Conservation (phyloP, 2,113 vertebrate genomes). For the Esox niger region DNA sequence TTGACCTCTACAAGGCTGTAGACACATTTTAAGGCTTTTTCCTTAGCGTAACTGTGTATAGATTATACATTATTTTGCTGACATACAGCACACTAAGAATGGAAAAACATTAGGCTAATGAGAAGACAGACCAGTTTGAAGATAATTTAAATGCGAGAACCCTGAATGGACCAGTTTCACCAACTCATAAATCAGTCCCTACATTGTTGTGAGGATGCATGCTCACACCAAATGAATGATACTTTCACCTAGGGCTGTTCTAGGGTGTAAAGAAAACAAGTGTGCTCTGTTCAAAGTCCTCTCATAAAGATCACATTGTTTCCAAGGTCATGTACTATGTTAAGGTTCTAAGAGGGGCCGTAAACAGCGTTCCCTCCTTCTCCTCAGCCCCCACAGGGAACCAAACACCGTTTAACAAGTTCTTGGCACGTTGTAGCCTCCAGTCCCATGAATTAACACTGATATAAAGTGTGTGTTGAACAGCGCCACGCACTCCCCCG, state of each 20-base stretch:
- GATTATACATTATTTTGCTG: not conserved
- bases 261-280: constrained; percentile 47
- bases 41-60: too few relatives aligned
- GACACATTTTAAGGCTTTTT: not conserved
- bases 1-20: not conserved
- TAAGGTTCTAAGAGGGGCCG: constrained; percentile 57
- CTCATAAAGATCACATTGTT: constrained; percentile 53
- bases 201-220: not conserved
- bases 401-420: constrained; percentile 27
- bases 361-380: constrained; percentile 42
- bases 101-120: too few relatives aligned
- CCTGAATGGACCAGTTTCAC: not conserved
- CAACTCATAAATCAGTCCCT: not conserved
- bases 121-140: not conserved
- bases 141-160: not conserved
- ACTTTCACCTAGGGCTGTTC: constrained; percentile 14
- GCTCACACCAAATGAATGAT: not conserved
- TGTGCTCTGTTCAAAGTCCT: constrained; percentile 39
- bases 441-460: constrained; percentile 52
- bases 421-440: constrained; percentile 36
- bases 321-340: constrained; percentile 55
- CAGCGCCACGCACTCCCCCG: not conserved
- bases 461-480: constrained; percentile 38
- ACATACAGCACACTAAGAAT: too few relatives aligned
- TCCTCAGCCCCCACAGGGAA: constrained; percentile 29